Base-by-base conservation (phyloP, 2,113 vertebrate genomes). In the Cyprinodon tularosa region DNA sequence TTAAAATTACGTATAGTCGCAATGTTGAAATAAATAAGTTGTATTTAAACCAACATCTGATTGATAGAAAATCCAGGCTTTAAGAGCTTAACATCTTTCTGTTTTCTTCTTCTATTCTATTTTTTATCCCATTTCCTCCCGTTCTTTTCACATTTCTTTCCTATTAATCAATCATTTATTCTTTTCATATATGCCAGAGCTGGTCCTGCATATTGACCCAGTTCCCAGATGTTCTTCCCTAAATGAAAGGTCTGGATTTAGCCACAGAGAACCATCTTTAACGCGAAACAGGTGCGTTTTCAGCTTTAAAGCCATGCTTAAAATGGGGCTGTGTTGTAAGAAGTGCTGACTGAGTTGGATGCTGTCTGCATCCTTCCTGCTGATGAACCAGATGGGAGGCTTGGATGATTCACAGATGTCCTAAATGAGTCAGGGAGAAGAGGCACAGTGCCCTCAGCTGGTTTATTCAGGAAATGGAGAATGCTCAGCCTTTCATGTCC, bases 401-500 rank as follows among this genome's bases (percentile, higher is more conserved):
- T 81, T 14, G 20, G 68, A 79, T 85, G 76, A 85, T 63, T 84
- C 84, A 80, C 37, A 62, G 69, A 3, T 0, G 42, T 48, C 29
- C 40, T 0, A 0, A 62, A 67, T 20, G 62, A 29, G 47, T 11
- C 36, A 37, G 20, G 37, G 59, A 3, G 70, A 74, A 74, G 76
- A 68, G 57, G 42, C 83, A 80, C 75, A 91, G 85, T 39, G 80
- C 89, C 89, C 84, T 77, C 92, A 50, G 50, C 71, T 89, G 89
- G 84, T 57, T 10, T 0, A 15, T 62, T 22, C 38, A 63, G 79
- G 39, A 79, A 76, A 17, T 12, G 38, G 4, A 20, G 4, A 62
- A 11, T 5, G 22, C 6, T 10, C 9, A 60, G 9, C 22, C 12
- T 22, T 60, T 29, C 60, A 36, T 62, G 60, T 62, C 11, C 3